These are phyloP conservation scores for Tragelaphus buxtoni DNA, from an alignment of 2,113 vertebrate species.

Conservation along the genomic window DNA sequence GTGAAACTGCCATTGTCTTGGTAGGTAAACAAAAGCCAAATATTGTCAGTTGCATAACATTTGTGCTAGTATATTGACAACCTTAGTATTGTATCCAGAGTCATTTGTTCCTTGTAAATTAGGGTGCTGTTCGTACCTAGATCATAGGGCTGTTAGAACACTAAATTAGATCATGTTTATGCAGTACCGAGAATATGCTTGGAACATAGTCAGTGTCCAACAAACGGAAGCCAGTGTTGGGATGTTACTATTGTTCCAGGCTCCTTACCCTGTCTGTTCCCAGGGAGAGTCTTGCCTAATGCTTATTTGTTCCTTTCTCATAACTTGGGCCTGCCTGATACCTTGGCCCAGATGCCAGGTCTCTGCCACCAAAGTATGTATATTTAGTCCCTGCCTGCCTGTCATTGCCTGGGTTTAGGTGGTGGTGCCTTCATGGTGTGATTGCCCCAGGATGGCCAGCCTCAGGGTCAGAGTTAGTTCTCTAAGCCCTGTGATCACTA, in stretches of 20 bases:
- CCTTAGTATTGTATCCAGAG: neutral
- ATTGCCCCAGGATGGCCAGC: neutral
- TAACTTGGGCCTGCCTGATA: neutral
- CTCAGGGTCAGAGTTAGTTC: neutral
- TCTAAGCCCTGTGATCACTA: neutral
- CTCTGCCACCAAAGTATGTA: neutral
- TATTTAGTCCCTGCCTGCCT: neutral
- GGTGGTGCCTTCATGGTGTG: accelerated
- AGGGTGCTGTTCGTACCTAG: neutral
- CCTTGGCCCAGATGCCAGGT: too few relatives aligned
- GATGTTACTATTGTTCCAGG: too few relatives aligned
- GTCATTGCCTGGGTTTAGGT: neutral
- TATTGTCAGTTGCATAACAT: neutral
- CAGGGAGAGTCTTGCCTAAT: neutral
- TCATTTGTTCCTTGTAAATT: neutral
- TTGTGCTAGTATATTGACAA: neutral
- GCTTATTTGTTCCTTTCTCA: neutral
- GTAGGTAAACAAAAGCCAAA: neutral
- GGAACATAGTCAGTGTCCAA: neutral
- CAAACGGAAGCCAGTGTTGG: neutral
- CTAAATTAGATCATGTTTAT: neutral
- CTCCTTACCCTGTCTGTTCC: neutral
- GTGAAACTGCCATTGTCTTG: neutral
- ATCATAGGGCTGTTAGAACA: neutral
- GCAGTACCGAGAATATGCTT: neutral